Conservation (phyloP, 2,888 invertebrate species). For the Ormyrus pomaceus region DNA sequence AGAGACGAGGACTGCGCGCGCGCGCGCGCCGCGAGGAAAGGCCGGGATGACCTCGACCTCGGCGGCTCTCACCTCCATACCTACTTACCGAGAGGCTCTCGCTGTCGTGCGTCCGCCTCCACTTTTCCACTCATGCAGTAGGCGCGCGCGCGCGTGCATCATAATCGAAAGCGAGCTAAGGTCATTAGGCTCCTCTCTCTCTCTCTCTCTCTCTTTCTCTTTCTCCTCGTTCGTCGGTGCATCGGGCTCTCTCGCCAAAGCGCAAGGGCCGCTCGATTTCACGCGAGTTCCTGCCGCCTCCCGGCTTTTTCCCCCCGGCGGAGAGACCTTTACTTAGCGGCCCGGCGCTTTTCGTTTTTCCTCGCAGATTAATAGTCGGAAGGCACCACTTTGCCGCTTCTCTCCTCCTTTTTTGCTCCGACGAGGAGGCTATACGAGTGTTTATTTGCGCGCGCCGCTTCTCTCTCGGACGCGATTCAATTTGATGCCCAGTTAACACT, state of each 20-base stretch:
- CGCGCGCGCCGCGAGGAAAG: conserved; percentile 31
- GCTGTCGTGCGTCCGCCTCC: background rate
- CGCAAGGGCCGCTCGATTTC: too few species aligned
- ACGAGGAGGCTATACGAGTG: too few species aligned
- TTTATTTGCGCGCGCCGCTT: too few species aligned
- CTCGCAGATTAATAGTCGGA: too few species aligned
- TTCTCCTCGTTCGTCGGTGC: too few species aligned
- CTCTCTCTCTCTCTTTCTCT: background rate
- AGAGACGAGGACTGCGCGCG: background rate
- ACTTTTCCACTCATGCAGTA: too few species aligned
- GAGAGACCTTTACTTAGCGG: background rate
- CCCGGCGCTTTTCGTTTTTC: conserved; percentile 3
- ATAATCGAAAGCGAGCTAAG: background rate
- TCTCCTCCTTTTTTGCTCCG: too few species aligned
- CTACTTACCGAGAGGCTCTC: conserved; percentile 66
- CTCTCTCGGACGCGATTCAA: too few species aligned
- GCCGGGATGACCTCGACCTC: conserved; percentile 61
- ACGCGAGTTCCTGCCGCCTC: background rate
- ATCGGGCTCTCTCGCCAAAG: too few species aligned
- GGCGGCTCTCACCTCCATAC: conserved; percentile 69
- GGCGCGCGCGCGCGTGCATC: background rate
- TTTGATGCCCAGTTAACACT: too few species aligned
- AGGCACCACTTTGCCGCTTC: too few species aligned
- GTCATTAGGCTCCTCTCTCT: background rate
- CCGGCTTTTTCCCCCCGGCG: background rate